Conservation (phyloP, 2,113 vertebrate genomes). For the Bucco capensis region DNA sequence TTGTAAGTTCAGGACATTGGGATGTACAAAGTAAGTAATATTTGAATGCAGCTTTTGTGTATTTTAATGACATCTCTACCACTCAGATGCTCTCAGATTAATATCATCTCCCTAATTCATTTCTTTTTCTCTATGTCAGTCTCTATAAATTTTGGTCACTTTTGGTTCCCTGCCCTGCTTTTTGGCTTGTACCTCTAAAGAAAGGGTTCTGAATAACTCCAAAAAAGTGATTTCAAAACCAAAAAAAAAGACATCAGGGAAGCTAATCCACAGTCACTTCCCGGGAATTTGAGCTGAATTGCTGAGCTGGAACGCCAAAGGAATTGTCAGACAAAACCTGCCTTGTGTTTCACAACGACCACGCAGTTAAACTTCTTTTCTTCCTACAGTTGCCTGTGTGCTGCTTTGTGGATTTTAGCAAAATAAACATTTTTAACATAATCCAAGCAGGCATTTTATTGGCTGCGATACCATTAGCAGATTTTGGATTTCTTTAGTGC, state of each 20-base stretch:
- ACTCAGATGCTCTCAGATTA: background rate
- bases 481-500: slow-evolving; percentile 67
- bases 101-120: background rate
- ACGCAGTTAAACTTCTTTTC: slow-evolving; percentile 9
- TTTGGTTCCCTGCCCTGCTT: background rate
- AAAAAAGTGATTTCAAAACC: background rate
- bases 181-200: background rate
- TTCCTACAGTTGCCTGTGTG: background rate
- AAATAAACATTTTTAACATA: slow-evolving; percentile 67
- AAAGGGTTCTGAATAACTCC: background rate
- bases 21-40: background rate
- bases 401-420: slow-evolving; percentile 54
- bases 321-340: background rate
- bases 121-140: background rate
- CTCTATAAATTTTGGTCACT: background rate
- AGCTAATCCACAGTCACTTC: background rate
- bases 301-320: background rate
- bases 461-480: slow-evolving; percentile 52
- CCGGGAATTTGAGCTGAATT: background rate
- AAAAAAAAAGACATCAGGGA: accelerated
- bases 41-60: background rate
- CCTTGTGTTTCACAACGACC: background rate
- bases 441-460: slow-evolving; percentile 62
- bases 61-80: background rate
- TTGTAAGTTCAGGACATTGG: background rate